Percentiles rank a stretch among this genome's conserved stretches.
Evolutionary conservation across 2,113 vertebrate genomes (phyloP).

Genomic region (Motacilla alba): DNA sequence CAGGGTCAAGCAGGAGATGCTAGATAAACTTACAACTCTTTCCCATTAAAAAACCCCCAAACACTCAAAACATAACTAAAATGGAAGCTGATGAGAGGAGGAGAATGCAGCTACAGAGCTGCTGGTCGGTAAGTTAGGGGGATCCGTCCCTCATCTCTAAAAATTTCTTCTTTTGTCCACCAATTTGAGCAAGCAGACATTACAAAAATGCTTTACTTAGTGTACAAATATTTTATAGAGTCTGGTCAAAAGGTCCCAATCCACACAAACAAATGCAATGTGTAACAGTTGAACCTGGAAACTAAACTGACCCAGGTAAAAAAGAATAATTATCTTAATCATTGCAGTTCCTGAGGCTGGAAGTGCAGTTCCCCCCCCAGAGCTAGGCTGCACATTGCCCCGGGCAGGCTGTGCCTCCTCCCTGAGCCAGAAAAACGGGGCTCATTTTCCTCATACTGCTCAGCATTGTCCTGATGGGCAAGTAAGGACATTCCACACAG

Average conservation of each 20-base stretch:
- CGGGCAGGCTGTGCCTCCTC: neutral
- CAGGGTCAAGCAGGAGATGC: fast-evolving
- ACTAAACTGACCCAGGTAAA: too few relatives aligned
- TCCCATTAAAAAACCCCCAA: neutral
- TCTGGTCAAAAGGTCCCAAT: neutral
- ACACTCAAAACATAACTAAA: neutral
- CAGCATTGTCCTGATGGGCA: neutral
- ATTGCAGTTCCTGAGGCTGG: neutral
- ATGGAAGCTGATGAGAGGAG: neutral
- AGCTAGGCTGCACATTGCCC: neutral
- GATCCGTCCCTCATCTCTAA: neutral
- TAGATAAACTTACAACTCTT: neutral
- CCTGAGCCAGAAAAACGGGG: neutral
- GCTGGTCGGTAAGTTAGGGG: neutral
- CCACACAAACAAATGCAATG: neutral
- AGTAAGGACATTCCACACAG: neutral
- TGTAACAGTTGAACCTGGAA: neutral
- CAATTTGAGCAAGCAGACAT: neutral
- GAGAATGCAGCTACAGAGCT: neutral
- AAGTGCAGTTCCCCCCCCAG: neutral
- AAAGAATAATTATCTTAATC: neutral
- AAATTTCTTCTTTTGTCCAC: neutral
- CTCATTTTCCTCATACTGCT: neutral
- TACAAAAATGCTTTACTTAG: neutral
- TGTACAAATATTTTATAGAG: neutral